Conservation (phyloP, 1,140 invertebrate genomes). For the Geopemphigus sp. region DNA sequence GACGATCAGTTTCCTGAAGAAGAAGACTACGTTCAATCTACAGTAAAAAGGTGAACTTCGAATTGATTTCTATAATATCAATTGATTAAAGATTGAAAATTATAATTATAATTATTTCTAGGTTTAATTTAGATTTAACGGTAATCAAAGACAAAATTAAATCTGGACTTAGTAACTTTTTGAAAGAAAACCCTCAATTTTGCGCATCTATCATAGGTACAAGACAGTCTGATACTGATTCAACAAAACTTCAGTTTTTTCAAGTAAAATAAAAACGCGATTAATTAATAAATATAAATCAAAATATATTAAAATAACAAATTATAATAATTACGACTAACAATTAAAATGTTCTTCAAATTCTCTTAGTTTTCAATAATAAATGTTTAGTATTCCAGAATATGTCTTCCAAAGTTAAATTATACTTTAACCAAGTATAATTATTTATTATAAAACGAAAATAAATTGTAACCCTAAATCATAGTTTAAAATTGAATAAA, state of each 20-base stretch:
- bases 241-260: conserved; percentile 65
- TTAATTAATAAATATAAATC: conserved; percentile 5
- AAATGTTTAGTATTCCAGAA: no score
- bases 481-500: no score
- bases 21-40: conserved; percentile 75
- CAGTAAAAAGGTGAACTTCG: conserved; percentile 59
- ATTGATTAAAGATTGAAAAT: background rate
- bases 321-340: background rate
- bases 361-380: no score
- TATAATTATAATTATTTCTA: conserved; percentile 52
- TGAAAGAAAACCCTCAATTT: conserved; percentile 65
- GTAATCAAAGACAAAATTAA: conserved; percentile 73
- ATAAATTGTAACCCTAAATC: background rate
- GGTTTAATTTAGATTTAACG: conserved; percentile 72
- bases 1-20: conserved; percentile 80
- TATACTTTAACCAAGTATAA: no score
- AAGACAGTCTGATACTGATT: conserved; percentile 78
- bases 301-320: no score
- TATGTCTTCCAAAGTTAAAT: no score
- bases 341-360: background rate
- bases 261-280: conserved; percentile 60
- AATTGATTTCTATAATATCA: conserved; percentile 1
- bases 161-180: conserved; percentile 63
- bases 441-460: no score
- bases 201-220: conserved; percentile 88